These are phyloP conservation scores for Apoderus coryli DNA, from an alignment of 2,888 invertebrate genomes.

Conservation along the genomic window DNA sequence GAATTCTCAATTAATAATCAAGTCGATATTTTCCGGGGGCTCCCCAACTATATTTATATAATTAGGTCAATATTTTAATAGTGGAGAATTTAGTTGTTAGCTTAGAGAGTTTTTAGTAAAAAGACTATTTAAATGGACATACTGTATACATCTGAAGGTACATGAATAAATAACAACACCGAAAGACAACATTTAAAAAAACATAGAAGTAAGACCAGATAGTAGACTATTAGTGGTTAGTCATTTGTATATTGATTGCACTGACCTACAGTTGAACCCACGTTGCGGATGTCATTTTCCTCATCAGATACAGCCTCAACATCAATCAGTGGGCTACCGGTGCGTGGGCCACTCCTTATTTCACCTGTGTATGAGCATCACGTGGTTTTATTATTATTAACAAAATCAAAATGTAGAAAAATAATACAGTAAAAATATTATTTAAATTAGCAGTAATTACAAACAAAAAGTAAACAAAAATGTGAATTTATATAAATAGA, in stretches of 20 bases:
- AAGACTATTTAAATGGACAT: too few species aligned
- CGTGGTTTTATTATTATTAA: not conserved
- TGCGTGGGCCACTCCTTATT: slow-evolving; percentile 43
- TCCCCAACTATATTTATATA: too few species aligned
- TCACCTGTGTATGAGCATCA: slow-evolving; percentile 50
- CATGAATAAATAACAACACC: slow-evolving; percentile 31
- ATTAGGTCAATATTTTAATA: too few species aligned
- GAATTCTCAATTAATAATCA: too few species aligned
- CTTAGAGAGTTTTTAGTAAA: too few species aligned
- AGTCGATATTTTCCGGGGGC: too few species aligned
- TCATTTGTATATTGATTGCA: slow-evolving; percentile 27
- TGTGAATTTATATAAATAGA: not conserved
- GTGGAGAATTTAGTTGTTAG: too few species aligned
- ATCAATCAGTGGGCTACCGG: slow-evolving; percentile 50
- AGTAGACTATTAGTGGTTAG: not conserved
- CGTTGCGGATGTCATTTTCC: slow-evolving; percentile 35
- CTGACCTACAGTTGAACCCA: slow-evolving; percentile 46
- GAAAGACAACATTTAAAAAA: slow-evolving; percentile 29
- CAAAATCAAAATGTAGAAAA: not conserved
- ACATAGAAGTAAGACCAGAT: too few species aligned
- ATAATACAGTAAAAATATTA: slow-evolving; percentile 3
- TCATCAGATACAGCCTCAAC: slow-evolving; percentile 50
- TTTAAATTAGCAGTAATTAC: not conserved
- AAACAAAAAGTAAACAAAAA: not conserved
- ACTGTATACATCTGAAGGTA: too few species aligned